Percentiles rank a stretch among this genome's conserved stretches.
These are phyloP conservation scores for Epinephelus malabaricus DNA, from an alignment of 2,797 vertebrate genomes.

Conservation along the genomic window DNA sequence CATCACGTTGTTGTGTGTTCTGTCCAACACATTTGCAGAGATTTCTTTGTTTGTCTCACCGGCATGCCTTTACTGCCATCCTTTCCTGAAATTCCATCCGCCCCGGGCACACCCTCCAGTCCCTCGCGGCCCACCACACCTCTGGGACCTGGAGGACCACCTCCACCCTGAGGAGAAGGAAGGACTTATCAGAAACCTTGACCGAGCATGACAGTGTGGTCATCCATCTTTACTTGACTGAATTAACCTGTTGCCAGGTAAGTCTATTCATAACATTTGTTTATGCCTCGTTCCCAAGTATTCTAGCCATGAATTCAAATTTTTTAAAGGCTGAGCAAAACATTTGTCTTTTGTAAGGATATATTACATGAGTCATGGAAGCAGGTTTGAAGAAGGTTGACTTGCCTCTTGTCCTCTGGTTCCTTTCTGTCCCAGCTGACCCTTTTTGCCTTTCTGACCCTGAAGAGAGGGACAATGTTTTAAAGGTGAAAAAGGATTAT, in stretches of 20 bases:
- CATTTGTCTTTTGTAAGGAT: slow-evolving; percentile 12
- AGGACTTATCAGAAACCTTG: slow-evolving; percentile 20
- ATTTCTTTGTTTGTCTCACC: slow-evolving; percentile 82
- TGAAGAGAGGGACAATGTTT: slow-evolving; percentile 40
- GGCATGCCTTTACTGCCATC: slow-evolving; percentile 89
- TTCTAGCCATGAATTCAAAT: not conserved
- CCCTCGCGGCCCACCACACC: slow-evolving; percentile 97
- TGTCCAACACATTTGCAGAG: not conserved
- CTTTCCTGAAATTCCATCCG: slow-evolving; percentile 91
- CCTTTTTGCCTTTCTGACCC: slow-evolving; percentile 92
- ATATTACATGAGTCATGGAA: not conserved
- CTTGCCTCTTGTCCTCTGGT: slow-evolving; percentile 81
- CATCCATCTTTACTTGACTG: not conserved
- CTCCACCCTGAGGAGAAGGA: slow-evolving; percentile 75
- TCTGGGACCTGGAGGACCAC: slow-evolving; percentile 87
- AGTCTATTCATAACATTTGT: not conserved
- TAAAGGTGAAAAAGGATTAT: no score
- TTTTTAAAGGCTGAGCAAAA: not conserved
- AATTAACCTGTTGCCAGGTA: not conserved
- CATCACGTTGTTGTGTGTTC: not conserved
- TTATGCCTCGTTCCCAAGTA: not conserved
- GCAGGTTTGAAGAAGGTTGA: not conserved
- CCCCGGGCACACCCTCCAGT: slow-evolving; percentile 90
- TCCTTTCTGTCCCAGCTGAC: slow-evolving; percentile 86
- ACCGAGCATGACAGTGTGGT: fast-evolving